Evolutionary conservation across 2,888 invertebrate genomes (phyloP), one percentile per base, ranked within the genome.

Genomic region (Melipona bicolor): DNA sequence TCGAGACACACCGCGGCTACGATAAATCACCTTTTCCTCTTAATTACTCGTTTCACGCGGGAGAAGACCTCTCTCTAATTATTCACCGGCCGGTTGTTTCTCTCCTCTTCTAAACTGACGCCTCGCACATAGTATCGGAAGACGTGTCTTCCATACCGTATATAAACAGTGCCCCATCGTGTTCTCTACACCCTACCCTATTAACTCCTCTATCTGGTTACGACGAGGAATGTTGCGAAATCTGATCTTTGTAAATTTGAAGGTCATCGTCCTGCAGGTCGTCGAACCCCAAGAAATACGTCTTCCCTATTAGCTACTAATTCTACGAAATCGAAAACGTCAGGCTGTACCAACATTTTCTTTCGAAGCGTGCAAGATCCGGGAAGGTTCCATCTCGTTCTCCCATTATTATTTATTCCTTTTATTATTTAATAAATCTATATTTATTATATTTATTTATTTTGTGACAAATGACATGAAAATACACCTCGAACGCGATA

Each of bases 1-100:
- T 59, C 43, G 24, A 49, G 32, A 61, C 67, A 64, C 67, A 52
- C 43, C 32, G 59, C n/a, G 59, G 9, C 21, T 21, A 52, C 80
- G 84, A 86, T 88, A 82, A 87, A 84, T 85, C 82, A 87, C 65
- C 78, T 75, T 84, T 71, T 75, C 77, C 78, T 71, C 84, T 87
- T 88, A 87, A 88, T 88, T 87, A 83, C 79, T 80, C 71, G 49
- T 56, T 77, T 69, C 78, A 73, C 74, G 67, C 76, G 24, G 71
- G 59, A n/a, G 32, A 59, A 62, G 43, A 68, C 59, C 54, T 49
- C n/a, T 43, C 65, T 81, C 77, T 87, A 85, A 87, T 87, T 87
- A 84, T 85, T 84, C 78, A 27, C 50, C 17, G 15, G n/a, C 49
- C 64, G 64, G n/a, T 77, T 68, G 77, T 61, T 11, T 24, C 36